Percentiles rank a stretch among this genome's conserved stretches.
These are phyloP conservation scores for Reticulitermes lucifugus DNA, from an alignment of 2,888 invertebrate species.

Conservation along the genomic window DNA sequence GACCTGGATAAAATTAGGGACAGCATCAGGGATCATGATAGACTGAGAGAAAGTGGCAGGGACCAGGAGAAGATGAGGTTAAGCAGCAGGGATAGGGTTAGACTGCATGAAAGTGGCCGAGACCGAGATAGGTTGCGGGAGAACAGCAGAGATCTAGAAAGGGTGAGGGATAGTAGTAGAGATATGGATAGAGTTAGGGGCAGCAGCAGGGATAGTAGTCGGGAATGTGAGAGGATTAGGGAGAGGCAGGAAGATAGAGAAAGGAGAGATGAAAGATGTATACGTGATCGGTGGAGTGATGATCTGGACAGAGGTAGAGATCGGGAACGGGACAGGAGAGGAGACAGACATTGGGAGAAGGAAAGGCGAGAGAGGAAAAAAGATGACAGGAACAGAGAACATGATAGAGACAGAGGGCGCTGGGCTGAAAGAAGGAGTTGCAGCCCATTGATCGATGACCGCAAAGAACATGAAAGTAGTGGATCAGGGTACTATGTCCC, in stretches of 20 bases:
- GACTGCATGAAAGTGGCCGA: slow-evolving; percentile 7
- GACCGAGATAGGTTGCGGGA: slow-evolving; percentile 25
- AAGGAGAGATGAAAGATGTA: slow-evolving; percentile 26
- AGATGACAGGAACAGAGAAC: slow-evolving; percentile 33
- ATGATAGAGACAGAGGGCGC: slow-evolving; percentile 36
- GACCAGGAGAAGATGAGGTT: not conserved
- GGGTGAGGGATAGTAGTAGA: slow-evolving; percentile 6
- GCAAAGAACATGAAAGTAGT: slow-evolving; percentile 27
- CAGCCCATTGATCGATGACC: slow-evolving; percentile 17
- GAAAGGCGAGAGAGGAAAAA: slow-evolving; percentile 37
- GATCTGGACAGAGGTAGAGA: slow-evolving; percentile 37
- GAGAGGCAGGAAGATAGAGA: slow-evolving; percentile 22
- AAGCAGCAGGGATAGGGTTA: slow-evolving; percentile 12
- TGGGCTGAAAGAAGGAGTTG: slow-evolving; percentile 34
- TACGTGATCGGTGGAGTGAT: slow-evolving; percentile 26
- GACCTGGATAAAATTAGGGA: slow-evolving; percentile 2
- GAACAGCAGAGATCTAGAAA: slow-evolving; percentile 13
- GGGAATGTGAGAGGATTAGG: slow-evolving; percentile 28
- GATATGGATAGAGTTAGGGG: slow-evolving; percentile 31
- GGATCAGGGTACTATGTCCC: slow-evolving; percentile 18
- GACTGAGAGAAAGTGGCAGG: not conserved
- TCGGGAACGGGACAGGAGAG: slow-evolving; percentile 32
- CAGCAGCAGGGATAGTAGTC: slow-evolving; percentile 9
- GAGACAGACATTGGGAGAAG: slow-evolving; percentile 19
- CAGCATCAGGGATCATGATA: slow-evolving; percentile 5